Base-by-base conservation (phyloP, 1,140 invertebrate genomes). In the Papilio aristodemus region DNA sequence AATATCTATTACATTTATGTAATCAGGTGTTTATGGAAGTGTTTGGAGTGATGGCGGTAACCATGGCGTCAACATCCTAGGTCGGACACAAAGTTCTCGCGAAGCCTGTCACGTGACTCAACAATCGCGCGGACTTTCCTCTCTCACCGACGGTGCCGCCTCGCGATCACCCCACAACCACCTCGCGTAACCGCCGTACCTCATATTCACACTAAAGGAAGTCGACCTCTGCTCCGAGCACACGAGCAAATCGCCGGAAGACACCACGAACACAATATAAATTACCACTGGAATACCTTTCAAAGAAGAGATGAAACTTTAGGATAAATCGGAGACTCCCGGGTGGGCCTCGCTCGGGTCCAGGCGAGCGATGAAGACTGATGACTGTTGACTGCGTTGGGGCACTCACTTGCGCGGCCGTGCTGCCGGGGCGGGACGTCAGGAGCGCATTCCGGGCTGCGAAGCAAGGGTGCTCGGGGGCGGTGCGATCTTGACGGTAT, bases 321-420 rank as follows among this genome's bases (percentile, higher is more conserved):
- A 19, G 43, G 43, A 19, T 17, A 2, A 46, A 19, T 1, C 0
- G 43, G 43, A 9, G 19, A 17, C 0, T 19, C 9, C 14, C 43
- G 19, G 43, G 37, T 19, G n/a, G n/a, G 5, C 41, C 41, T 13
- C n/a, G n/a, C n/a, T n/a, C n/a, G n/a, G n/a, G n/a, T n/a, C n/a
- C n/a, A n/a, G n/a, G n/a, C n/a, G n/a, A n/a, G n/a, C n/a, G n/a
- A n/a, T n/a, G n/a, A n/a, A n/a, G n/a, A n/a, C n/a, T n/a, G n/a
- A n/a, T n/a, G n/a, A n/a, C n/a, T n/a, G n/a, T n/a, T n/a, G n/a
- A n/a, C n/a, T n/a, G n/a, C n/a, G n/a, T n/a, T n/a, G n/a, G n/a
- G 60, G 59, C 72, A 81, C 79, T 81, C 77, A 81, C 79, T 74
- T 80, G 74, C 75, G 75, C 72, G 72, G 67, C 70, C 68, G 43